Conservation (phyloP, 1,140 invertebrate species). For the Sycobia sp. region DNA sequence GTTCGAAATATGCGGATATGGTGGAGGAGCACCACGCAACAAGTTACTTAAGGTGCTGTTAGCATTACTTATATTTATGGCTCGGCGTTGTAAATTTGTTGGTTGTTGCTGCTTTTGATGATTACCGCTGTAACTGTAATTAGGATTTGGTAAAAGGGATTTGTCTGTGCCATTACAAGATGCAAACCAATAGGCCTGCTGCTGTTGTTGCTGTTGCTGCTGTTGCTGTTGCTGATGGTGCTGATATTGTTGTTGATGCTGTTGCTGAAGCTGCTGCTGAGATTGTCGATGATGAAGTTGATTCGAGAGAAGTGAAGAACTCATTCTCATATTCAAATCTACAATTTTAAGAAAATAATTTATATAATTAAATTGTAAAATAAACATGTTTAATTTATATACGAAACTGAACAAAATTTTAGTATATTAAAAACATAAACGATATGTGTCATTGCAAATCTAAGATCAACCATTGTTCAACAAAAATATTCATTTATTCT, state of each 20-base stretch:
- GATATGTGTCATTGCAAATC: no score
- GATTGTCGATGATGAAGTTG: not conserved
- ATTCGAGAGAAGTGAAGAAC: not conserved
- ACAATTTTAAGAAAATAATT: not conserved
- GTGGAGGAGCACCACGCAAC: conserved; percentile 5
- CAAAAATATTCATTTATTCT: no score
- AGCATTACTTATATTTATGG: not conserved
- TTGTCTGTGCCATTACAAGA: conserved; percentile 6
- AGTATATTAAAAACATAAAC: no score
- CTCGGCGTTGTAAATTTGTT: not conserved
- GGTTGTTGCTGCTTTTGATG: not conserved
- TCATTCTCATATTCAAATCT: not conserved
- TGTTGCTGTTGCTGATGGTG: conserved; percentile 1
- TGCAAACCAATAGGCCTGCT: conserved; percentile 25
- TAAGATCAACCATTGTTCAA: no score
- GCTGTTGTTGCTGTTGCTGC: not conserved
- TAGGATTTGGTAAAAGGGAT: not conserved
- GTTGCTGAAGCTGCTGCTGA: not conserved
- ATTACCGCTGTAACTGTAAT: not conserved
- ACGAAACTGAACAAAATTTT: not conserved
- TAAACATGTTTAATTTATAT: not conserved
- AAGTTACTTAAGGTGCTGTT: not conserved
- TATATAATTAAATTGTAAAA: not conserved
- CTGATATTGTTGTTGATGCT: not conserved
- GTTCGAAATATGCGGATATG: conserved; percentile 5